Percentiles rank a stretch among this genome's conserved stretches.
These are phyloP conservation scores for Uloborus plumipes DNA, from an alignment of 2,888 invertebrate species.

Conservation along the genomic window DNA sequence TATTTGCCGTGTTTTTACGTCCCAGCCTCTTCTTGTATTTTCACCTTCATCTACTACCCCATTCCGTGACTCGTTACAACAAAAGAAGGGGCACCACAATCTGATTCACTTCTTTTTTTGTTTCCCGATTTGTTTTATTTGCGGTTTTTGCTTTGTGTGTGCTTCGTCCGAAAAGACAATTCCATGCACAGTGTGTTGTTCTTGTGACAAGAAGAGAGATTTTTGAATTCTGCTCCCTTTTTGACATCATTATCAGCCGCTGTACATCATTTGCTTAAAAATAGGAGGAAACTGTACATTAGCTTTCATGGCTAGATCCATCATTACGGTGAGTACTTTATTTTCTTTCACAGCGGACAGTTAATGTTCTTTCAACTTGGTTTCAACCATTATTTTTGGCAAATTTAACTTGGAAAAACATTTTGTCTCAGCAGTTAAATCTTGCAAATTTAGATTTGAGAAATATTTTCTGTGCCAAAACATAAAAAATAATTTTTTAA, in stretches of 20 bases:
- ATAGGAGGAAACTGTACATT: conserved; percentile 18
- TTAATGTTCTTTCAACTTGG: too few species aligned
- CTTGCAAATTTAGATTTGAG: too few species aligned
- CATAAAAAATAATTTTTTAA: too few species aligned
- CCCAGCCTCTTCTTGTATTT: conserved; percentile 22
- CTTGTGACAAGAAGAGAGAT: neutral
- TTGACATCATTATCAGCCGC: neutral
- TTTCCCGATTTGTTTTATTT: conserved; percentile 39
- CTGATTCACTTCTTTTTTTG: conserved; percentile 3
- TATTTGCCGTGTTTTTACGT: neutral
- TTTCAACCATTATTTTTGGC: too few species aligned
- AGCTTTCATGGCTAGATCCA: conserved; percentile 36
- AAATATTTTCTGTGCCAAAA: too few species aligned
- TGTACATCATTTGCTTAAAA: conserved; percentile 7
- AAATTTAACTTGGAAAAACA: too few species aligned
- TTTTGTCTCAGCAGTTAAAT: too few species aligned
- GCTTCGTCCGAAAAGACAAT: conserved; percentile 2
- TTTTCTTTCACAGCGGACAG: neutral
- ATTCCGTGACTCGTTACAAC: conserved; percentile 37
- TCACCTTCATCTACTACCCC: too few species aligned
- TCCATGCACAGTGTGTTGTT: conserved; percentile 7
- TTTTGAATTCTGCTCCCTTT: neutral
- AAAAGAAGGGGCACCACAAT: conserved; percentile 18
- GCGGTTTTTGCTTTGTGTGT: conserved; percentile 1
- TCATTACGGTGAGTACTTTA: conserved; percentile 40